Percentiles rank a stretch among this genome's conserved stretches.
These are phyloP conservation scores for Torymus aiolomorphi DNA, from an alignment of 2,888 invertebrate species.

Conservation along the genomic window DNA sequence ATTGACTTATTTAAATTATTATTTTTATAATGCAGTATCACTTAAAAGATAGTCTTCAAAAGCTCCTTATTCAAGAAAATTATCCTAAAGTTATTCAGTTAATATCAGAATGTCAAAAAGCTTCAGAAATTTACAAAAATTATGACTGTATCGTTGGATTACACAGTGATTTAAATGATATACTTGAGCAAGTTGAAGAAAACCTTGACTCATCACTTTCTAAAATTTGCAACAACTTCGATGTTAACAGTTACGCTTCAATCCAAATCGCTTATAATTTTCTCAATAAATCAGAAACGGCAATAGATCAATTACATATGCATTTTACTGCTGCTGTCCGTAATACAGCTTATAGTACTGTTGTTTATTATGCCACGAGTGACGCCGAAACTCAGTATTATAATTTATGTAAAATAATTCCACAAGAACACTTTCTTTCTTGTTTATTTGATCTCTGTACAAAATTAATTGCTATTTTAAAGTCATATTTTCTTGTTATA, in stretches of 20 bases:
- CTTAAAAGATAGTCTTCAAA: slow-evolving; percentile 89
- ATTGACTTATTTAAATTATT: slow-evolving; percentile 4
- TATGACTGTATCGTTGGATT: slow-evolving; percentile 94
- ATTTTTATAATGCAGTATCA: slow-evolving; percentile 78
- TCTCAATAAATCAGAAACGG: slow-evolving; percentile 92
- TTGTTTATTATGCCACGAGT: slow-evolving; percentile 78
- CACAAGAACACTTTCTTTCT: slow-evolving; percentile 80
- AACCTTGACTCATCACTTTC: slow-evolving; percentile 92
- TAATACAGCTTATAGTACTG: slow-evolving; percentile 82
- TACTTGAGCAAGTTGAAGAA: slow-evolving; percentile 92
- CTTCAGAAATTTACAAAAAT: slow-evolving; percentile 89
- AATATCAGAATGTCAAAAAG: slow-evolving; percentile 90
- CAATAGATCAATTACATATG: slow-evolving; percentile 96
- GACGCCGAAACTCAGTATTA: slow-evolving; percentile 85
- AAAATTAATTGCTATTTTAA: slow-evolving; percentile 88
- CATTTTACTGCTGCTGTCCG: slow-evolving; percentile 96
- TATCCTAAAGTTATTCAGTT: slow-evolving; percentile 94
- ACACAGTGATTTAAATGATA: slow-evolving; percentile 91
- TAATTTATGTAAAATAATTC: slow-evolving; percentile 84
- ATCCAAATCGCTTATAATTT: slow-evolving; percentile 92
- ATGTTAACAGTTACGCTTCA: slow-evolving; percentile 86
- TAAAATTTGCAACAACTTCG: slow-evolving; percentile 79
- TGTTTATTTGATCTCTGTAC: slow-evolving; percentile 92
- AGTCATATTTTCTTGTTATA: slow-evolving; percentile 86
- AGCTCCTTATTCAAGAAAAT: slow-evolving; percentile 88